Percentiles rank a stretch among this genome's conserved stretches.
These are phyloP conservation scores for Frankliniella fusca DNA, from an alignment of 2,888 invertebrate genomes.

Conservation along the genomic window DNA sequence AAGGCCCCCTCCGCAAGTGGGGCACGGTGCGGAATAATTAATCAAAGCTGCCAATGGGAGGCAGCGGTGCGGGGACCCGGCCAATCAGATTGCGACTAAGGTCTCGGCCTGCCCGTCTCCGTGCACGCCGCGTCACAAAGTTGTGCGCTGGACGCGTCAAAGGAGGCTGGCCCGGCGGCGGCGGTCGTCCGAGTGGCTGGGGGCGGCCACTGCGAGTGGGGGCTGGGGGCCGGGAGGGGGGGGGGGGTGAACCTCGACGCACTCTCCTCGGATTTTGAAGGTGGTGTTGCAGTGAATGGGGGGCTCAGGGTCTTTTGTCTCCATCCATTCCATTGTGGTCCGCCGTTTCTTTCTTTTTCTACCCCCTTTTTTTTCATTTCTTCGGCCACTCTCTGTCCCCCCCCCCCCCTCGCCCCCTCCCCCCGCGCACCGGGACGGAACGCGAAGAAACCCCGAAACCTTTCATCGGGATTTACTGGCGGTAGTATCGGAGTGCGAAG, in stretches of 20 bases:
- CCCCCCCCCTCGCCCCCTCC: background rate
- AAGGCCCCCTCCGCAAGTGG: too few relatives aligned
- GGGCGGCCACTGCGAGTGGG: too few relatives aligned
- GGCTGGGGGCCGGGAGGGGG: too few relatives aligned
- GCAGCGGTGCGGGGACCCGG: background rate
- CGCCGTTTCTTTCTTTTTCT: background rate
- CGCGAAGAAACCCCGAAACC: background rate
- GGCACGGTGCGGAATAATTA: background rate
- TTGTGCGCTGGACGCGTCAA: too few relatives aligned
- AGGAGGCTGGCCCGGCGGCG: too few relatives aligned
- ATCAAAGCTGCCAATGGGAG: background rate
- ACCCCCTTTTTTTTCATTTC: background rate
- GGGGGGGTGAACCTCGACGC: too few relatives aligned
- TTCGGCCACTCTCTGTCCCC: background rate
- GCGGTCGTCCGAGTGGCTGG: too few relatives aligned
- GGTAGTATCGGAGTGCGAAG: background rate
- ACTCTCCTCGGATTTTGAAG: too few relatives aligned
- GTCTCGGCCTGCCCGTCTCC: too few relatives aligned
- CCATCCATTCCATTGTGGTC: background rate
- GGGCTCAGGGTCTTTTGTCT: background rate
- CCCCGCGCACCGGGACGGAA: background rate
- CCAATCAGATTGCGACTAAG: background rate
- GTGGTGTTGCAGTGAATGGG: background rate
- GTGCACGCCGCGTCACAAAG: too few relatives aligned
- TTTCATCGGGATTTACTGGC: conserved; percentile 10